A percentile compares a stretch with the other conserved stretches of the same genome.
Conservation (phyloP, 1,140 invertebrate species). For the Pseudoatta argentina region DNA sequence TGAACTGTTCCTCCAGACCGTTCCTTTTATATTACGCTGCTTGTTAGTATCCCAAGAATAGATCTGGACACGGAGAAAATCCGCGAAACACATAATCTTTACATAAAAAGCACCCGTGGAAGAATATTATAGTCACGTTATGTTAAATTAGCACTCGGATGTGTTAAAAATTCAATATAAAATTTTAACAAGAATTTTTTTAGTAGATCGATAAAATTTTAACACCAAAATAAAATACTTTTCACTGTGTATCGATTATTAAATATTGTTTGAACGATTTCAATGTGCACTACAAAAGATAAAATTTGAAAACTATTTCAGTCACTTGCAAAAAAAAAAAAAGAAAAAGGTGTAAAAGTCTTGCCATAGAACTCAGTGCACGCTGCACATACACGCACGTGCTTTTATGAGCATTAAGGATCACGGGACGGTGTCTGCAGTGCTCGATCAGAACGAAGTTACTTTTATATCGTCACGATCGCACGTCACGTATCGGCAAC, state of each 20-base stretch:
- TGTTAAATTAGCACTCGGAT: no score
- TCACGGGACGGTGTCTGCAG: constrained; percentile 37
- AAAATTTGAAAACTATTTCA: not conserved
- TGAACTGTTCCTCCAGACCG: no score
- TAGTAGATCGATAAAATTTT: no score
- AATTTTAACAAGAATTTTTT: no score
- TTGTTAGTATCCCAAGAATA: no score
- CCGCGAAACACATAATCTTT: no score
- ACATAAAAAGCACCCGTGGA: no score
- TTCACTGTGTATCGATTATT: not conserved
- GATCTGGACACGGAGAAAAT: no score
- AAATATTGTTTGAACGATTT: constrained; percentile 4
- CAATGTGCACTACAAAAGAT: not conserved
- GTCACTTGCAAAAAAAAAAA: not conserved
- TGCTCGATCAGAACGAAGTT: constrained; percentile 70
- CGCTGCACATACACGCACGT: not conserved
- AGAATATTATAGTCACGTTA: no score
- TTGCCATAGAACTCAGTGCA: not conserved
- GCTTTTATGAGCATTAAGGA: constrained; percentile 47
- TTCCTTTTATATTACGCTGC: no score
- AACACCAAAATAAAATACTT: no score
- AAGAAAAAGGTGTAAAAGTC: not conserved
- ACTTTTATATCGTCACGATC: constrained; percentile 63
- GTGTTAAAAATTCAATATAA: no score
- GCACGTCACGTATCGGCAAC: constrained; percentile 62